Evolutionary conservation across 2,888 invertebrate genomes (phyloP), one percentile per base, ranked within the genome.

Genomic region (Ypsolopha scabrella): DNA sequence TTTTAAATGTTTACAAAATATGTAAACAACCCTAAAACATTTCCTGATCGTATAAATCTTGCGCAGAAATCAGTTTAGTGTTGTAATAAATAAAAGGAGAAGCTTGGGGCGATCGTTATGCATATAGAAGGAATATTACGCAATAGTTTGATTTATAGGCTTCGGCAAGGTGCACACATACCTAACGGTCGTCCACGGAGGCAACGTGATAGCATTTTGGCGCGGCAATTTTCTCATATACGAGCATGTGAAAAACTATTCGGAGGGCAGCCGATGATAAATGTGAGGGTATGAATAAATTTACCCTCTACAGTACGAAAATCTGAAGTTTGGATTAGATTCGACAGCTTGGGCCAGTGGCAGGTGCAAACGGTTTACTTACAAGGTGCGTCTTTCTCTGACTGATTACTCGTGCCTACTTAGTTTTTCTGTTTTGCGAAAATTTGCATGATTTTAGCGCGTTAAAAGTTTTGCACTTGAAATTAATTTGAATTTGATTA

Each of bases 121-220:
- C 83, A 83, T 85, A 81, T 70, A 83, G 69, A 70, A 70, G 73
- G 72, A 67, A 72, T 70, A 80, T 83, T 82, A 80, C 80, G 79
- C 74, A 80, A 81, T 81, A 78, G 76, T 80, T 75, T 85, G 85
- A 85, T 85, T 85, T 85, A 85, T 83, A 69, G 77, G 73, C 33
- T 73, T 73, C 68, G 78, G 77, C 75, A 83, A 85, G 85, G 83
- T 85, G 85, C 78, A 76, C 70, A 62, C 67, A 70, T 68, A 69
- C 72, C 79, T 76, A 77, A 77, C 78, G 75, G 74, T 65, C 60
- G 61, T 62, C 62, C 24, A 24, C 62, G 53, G 51, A 47, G 61
- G 62, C 65, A 60, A 63, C 77, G 72, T 81, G 80, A 77, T 79
- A 79, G 75, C 79, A 81, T 82, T 80, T 71, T 58, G 72, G 65